A percentile compares a stretch with the other conserved stretches of the same genome.
Evolutionary conservation across 2,113 vertebrate genomes (phyloP).

Genomic region (Datnioides undecimradiatus): DNA sequence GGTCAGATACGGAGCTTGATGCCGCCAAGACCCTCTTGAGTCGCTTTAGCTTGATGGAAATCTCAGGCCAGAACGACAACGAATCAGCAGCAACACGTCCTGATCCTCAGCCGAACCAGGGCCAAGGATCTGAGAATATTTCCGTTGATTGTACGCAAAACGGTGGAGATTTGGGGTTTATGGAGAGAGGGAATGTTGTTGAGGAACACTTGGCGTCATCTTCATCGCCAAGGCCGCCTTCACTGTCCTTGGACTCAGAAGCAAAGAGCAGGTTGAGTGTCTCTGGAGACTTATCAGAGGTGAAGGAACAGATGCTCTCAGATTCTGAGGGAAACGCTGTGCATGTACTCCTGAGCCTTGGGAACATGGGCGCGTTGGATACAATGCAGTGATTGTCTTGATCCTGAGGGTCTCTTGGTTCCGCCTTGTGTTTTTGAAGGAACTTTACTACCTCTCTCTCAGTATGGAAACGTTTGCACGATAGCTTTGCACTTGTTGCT

Average conservation of each 20-base stretch:
- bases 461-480: background rate
- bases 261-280: background rate
- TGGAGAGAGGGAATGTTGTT: background rate
- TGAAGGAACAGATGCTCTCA: background rate
- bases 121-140: background rate
- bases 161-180: background rate
- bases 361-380: background rate
- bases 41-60: background rate
- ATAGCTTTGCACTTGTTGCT: background rate
- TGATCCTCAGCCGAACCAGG: background rate
- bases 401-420: background rate
- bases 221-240: background rate
- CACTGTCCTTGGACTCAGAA: background rate
- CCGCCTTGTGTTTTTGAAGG: background rate
- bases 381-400: background rate
- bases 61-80: background rate
- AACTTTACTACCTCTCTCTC: background rate
- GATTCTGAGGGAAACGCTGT: conserved; percentile 48
- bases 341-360: conserved; percentile 36
- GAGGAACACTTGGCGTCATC: background rate
- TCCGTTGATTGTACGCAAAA: background rate
- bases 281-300: background rate
- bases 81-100: background rate
- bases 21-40: conserved; percentile 45
- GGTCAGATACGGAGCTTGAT: conserved; percentile 33